Conservation (phyloP, 1,140 invertebrate genomes). For the Eufriesea mexicana region DNA sequence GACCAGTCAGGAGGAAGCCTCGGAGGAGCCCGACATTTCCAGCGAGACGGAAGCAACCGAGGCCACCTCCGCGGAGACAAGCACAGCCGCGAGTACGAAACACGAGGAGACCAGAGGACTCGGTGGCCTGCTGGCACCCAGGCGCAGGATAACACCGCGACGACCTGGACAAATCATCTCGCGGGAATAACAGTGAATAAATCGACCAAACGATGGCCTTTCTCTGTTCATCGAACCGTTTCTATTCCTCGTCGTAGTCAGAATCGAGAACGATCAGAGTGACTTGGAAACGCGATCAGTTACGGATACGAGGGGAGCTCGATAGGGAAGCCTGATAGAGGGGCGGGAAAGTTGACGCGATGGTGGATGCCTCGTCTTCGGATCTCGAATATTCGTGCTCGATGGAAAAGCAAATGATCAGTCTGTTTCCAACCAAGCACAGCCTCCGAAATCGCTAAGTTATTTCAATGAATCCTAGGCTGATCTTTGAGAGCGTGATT, state of each 20-base stretch:
- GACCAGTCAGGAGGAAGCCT: constrained; percentile 58
- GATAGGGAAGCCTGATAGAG: neutral
- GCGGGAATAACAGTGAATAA: constrained; percentile 42
- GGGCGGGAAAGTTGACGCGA: neutral
- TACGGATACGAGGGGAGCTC: neutral
- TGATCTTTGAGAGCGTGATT: neutral
- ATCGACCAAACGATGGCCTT: neutral
- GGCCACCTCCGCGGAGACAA: constrained; percentile 79
- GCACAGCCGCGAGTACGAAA: constrained; percentile 78
- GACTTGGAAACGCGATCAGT: neutral
- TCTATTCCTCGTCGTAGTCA: neutral
- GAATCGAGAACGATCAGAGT: neutral
- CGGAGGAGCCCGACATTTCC: constrained; percentile 44
- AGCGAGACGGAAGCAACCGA: constrained; percentile 78
- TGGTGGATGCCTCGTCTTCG: neutral
- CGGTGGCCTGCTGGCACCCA: constrained; percentile 83
- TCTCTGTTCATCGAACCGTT: constrained; percentile 8
- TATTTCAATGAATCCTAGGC: no score
- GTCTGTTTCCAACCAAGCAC: no score
- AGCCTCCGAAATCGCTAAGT: no score
- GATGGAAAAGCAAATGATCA: no score
- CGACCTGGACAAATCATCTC: constrained; percentile 81
- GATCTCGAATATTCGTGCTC: neutral
- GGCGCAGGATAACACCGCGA: constrained; percentile 83
- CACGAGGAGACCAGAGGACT: constrained; percentile 84